A percentile compares a stretch with the other conserved stretches of the same genome.
Evolutionary conservation across 2,888 invertebrate species (phyloP).

Genomic region (Scaptomyza parva): DNA sequence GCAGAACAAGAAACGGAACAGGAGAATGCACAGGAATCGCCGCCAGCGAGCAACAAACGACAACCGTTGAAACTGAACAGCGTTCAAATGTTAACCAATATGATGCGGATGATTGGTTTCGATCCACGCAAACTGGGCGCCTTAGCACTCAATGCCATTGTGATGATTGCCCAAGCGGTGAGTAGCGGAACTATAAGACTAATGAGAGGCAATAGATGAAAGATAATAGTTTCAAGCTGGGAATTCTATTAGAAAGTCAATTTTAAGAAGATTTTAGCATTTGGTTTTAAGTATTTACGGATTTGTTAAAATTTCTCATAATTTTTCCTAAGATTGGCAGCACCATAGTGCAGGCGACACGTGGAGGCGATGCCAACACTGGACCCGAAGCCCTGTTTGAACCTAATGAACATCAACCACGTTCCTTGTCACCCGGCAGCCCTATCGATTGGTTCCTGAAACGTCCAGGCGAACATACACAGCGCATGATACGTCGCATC

Average conservation of each 20-base stretch:
- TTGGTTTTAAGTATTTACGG: no score
- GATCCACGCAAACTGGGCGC: conserved; percentile 92
- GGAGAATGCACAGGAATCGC: conserved; percentile 66
- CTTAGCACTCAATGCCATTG: conserved; percentile 92
- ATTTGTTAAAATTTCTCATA: neutral
- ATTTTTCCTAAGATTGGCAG: conserved; percentile 72
- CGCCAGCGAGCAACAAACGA: conserved; percentile 27
- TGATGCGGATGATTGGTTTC: conserved; percentile 90
- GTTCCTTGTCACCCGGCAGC: conserved; percentile 80
- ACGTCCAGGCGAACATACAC: conserved; percentile 87
- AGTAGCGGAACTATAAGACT: conserved; percentile 67
- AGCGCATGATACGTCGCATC: conserved; percentile 86
- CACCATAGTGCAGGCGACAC: conserved; percentile 69
- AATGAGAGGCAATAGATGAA: neutral
- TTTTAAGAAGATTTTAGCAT: no score
- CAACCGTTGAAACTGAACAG: conserved; percentile 53
- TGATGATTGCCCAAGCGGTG: conserved; percentile 94
- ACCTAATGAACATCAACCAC: conserved; percentile 71
- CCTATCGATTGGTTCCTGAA: conserved; percentile 88
- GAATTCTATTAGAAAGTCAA: no score
- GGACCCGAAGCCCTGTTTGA: conserved; percentile 73
- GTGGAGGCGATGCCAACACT: conserved; percentile 26
- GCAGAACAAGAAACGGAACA: conserved; percentile 47
- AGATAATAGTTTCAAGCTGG: neutral
- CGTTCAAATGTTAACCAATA: conserved; percentile 82